Evolutionary conservation across 2,888 invertebrate species (phyloP), one percentile per base, ranked within the genome.

Genomic region (Tinea pellionella): DNA sequence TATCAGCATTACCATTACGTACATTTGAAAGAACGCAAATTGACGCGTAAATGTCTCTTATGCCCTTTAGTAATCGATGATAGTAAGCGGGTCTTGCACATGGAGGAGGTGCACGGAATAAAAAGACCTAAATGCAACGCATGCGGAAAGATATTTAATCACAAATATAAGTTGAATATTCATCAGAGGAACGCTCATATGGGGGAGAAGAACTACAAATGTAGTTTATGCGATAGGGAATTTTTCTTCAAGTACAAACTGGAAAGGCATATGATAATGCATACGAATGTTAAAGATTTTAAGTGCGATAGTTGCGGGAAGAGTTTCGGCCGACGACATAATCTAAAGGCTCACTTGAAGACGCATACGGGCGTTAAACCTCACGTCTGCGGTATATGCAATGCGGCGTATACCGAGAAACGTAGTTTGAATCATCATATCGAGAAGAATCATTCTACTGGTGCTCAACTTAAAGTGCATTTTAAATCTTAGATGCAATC

Each of bases 171-270:
- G n/a, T 69, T 80, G 1, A 56, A 74, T 1, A 65, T 67, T 9
- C 80, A 80, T 47, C 78, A 78, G 30, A 73, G 72, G 61, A 73
- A 71, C 30, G 71, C 71, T 0, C 80, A 80, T 16, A 75, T 79
- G 75, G 63, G 85, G 0, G 85, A 85, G 0, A 73, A 75, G 62
- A 74, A 71, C 47, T 69, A 71, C 16, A 75, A 76, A 30, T 85
- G 84, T 32, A 70, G 75, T 1, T 64, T 68, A 1, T 61, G 61
- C 32, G 43, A 11, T 19, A 24, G 47, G 15, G 24, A 15, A 32
- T 61, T 61, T 15, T 32, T n/a, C n/a, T 41, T 15, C 12, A 58
- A 13, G n/a, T 13, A 47, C n/a, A n/a, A 11, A 42, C 61, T 60
- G 56, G 42, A 18, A 62, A 63, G 47, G 47, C 60, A 59, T 53